Conservation (phyloP, 2,113 vertebrate species). For the Nannospalax galili region DNA sequence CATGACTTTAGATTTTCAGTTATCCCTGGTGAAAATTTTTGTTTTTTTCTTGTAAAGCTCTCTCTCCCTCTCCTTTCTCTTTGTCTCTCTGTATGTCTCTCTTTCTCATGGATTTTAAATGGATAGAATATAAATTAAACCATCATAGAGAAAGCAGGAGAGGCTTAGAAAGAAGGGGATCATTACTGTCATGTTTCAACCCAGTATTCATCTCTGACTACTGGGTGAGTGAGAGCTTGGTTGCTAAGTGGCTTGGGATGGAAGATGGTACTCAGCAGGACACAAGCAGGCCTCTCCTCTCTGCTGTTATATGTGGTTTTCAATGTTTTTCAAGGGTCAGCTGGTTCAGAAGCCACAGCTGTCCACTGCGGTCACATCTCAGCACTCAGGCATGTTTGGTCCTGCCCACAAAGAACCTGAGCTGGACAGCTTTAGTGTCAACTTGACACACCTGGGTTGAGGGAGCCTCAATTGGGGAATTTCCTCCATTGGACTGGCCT, state of each 20-base stretch:
- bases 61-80: too few species aligned
- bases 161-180: neutral
- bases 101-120: neutral
- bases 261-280: neutral
- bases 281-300: neutral
- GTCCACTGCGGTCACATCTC: constrained; percentile 14
- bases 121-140: neutral
- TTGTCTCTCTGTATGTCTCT: neutral
- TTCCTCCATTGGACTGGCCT: too few species aligned
- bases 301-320: neutral
- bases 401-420: neutral
- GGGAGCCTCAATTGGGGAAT: too few species aligned
- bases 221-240: neutral
- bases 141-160: neutral
- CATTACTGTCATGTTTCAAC: neutral
- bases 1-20: constrained; percentile 39
- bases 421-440: too few species aligned
- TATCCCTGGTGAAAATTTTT: neutral
- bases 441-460: too few species aligned
- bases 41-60: neutral
- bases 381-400: neutral
- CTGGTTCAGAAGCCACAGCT: neutral
- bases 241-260: neutral
- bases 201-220: neutral
- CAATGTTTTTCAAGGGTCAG: neutral